Conservation (phyloP, 2,797 vertebrate genomes). For the Falco naumanni region DNA sequence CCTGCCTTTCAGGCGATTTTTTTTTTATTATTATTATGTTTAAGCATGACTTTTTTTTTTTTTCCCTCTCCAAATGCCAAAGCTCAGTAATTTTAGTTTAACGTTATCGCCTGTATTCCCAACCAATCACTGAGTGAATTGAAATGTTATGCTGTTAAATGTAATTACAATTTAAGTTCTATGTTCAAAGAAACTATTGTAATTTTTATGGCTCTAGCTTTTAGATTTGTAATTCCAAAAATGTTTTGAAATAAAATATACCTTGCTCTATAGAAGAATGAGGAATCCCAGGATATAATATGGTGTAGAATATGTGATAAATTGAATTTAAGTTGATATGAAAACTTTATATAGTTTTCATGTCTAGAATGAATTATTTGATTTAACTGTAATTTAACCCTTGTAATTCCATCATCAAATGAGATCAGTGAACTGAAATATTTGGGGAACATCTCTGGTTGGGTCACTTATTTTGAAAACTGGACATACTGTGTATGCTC, state of each 20-base stretch:
- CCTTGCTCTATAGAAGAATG: background rate
- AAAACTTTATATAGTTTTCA: background rate
- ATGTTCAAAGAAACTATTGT: background rate
- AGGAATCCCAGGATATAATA: background rate
- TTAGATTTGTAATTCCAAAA: background rate
- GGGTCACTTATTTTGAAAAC: background rate
- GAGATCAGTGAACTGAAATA: background rate
- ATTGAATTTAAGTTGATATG: background rate
- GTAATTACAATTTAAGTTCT: background rate
- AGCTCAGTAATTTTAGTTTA: background rate
- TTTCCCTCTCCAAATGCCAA: background rate
- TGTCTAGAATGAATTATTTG: background rate
- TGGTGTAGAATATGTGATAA: background rate
- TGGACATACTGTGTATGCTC: fast-evolving
- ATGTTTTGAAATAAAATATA: background rate
- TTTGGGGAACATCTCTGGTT: background rate
- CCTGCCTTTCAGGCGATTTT: background rate
- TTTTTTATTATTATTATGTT: background rate
- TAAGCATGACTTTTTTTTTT: background rate
- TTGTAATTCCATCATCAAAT: background rate
- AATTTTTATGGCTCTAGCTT: background rate
- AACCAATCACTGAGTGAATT: background rate
- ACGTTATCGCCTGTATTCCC: background rate
- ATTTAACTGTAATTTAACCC: background rate
- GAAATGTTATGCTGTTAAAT: background rate